Conservation (phyloP, 2,797 vertebrate species). For the Astyanax mexicanus region DNA sequence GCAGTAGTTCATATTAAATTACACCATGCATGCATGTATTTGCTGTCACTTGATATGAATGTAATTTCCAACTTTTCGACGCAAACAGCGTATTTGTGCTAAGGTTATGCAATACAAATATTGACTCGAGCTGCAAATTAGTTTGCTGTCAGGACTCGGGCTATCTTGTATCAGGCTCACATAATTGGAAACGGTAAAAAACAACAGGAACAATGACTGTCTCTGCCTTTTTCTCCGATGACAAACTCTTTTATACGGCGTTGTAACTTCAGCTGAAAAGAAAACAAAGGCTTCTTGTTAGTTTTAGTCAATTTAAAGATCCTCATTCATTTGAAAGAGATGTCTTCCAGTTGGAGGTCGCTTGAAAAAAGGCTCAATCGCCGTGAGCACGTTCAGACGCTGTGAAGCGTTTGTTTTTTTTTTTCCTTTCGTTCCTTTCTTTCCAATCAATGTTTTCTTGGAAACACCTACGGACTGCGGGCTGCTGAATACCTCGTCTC, state of each 20-base stretch:
- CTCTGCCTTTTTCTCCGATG: neutral
- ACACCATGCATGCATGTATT: too few species aligned
- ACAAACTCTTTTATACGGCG: neutral
- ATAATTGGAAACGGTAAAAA: conserved; percentile 35
- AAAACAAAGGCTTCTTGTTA: neutral
- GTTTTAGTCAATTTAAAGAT: conserved; percentile 3
- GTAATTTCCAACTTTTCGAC: neutral
- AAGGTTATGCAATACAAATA: neutral
- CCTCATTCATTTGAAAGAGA: neutral
- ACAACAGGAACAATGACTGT: neutral
- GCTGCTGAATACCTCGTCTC: neutral
- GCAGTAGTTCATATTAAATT: too few species aligned
- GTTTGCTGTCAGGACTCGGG: conserved; percentile 17
- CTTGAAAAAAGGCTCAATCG: conserved; percentile 23
- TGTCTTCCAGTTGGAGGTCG: conserved; percentile 15
- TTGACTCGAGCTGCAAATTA: conserved; percentile 23
- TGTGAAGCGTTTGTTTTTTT: neutral
- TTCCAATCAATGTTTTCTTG: neutral
- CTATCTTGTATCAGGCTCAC: conserved; percentile 19
- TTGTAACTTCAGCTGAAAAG: neutral
- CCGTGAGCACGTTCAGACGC: neutral
- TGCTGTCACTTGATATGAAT: too few species aligned
- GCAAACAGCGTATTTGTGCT: neutral
- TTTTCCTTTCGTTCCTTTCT: conserved; percentile 4
- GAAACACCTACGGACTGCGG: neutral